A percentile compares a stretch with the other conserved stretches of the same genome.
Conservation (phyloP, 1,140 invertebrate species). For the Ridgeia piscesae region DNA sequence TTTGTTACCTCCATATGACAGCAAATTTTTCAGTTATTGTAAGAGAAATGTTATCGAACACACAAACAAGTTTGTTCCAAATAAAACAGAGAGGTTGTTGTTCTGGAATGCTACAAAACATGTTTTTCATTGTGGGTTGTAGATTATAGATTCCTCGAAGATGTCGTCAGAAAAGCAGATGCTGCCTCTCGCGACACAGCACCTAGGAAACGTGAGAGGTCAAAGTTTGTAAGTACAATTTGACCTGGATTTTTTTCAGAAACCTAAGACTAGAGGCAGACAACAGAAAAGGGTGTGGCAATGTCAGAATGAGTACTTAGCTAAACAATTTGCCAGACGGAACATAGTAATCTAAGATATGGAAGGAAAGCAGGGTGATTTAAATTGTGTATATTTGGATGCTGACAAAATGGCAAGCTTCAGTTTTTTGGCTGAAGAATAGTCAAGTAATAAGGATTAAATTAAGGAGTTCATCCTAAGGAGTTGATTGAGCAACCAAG, state of each 20-base stretch:
- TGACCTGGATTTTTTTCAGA: background rate
- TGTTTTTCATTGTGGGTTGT: constrained; percentile 13
- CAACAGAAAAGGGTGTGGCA: no score
- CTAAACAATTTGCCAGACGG: no score
- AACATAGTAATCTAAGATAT: no score
- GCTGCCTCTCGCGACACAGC: background rate
- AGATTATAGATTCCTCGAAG: constrained; percentile 44
- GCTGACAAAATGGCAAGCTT: no score
- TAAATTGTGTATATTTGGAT: no score
- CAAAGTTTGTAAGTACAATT: background rate
- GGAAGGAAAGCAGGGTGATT: no score
- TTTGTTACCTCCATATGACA: background rate
- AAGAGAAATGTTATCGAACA: background rate
- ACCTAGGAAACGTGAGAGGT: background rate
- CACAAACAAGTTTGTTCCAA: background rate
- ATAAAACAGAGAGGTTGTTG: background rate
- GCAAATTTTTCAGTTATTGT: background rate
- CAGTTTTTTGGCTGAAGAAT: no score
- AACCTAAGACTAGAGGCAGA: no score
- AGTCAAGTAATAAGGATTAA: no score
- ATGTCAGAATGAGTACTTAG: no score
- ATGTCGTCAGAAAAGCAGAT: constrained; percentile 11
- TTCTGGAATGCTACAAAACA: background rate
- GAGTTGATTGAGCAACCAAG: background rate
- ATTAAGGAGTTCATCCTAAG: no score